Evolutionary conservation across 2,888 invertebrate species (phyloP).

Genomic region (Hyalella azteca): DNA sequence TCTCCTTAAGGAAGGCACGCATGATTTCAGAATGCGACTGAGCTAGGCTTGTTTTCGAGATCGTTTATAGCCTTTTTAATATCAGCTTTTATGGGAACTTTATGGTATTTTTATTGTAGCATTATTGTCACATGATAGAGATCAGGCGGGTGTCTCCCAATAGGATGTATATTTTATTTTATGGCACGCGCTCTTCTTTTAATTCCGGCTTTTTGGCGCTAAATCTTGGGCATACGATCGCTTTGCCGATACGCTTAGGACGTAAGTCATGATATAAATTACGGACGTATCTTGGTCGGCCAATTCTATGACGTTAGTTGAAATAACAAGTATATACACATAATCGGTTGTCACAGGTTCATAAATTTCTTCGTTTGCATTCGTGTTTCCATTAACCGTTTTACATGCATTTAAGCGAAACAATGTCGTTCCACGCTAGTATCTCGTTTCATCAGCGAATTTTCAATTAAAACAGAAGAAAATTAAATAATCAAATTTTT

Average conservation of each 20-base stretch:
- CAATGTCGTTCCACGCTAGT: no score
- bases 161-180: slow-evolving; percentile 37
- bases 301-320: no score
- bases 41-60: slow-evolving; percentile 18
- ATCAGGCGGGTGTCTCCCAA: slow-evolving; percentile 12
- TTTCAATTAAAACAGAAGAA: no score
- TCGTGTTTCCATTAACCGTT: no score
- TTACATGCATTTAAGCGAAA: no score
- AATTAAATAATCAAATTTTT: no score
- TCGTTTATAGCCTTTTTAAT: slow-evolving; percentile 30
- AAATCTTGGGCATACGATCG: slow-evolving; percentile 4
- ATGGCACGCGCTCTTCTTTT: neutral
- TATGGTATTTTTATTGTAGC: slow-evolving; percentile 36
- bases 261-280: no score
- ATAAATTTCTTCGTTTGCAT: no score
- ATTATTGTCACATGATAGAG: slow-evolving; percentile 37
- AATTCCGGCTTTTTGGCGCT: slow-evolving; percentile 20
- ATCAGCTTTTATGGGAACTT: slow-evolving; percentile 31
- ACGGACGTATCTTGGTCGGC: no score
- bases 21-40: neutral
- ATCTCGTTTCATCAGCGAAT: no score
- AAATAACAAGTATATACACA: no score
- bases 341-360: no score
- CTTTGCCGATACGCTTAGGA: slow-evolving; percentile 3
- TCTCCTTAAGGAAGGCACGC: slow-evolving; percentile 1